These are phyloP conservation scores for Elmis aenea DNA, from an alignment of 2,888 invertebrate species.

Conservation along the genomic window DNA sequence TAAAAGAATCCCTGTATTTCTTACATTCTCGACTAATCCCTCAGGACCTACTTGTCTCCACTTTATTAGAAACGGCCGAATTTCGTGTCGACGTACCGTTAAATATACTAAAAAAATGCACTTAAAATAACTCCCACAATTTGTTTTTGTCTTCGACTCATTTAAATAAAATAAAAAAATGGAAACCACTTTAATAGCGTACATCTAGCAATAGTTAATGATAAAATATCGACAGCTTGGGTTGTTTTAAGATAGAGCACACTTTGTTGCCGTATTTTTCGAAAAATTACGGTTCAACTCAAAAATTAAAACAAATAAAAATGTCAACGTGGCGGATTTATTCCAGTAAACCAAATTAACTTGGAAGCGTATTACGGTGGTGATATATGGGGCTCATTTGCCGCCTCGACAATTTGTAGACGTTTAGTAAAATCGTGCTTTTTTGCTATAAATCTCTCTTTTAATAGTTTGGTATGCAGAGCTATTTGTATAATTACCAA, in stretches of 20 bases:
- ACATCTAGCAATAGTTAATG: too few relatives aligned
- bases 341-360: conserved; percentile 41
- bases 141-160: too few relatives aligned
- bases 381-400: conserved; percentile 47
- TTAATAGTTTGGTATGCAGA: conserved; percentile 38
- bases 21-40: conserved; percentile 33
- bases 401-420: conserved; percentile 49
- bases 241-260: too few relatives aligned
- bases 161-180: too few relatives aligned
- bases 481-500: conserved; percentile 21
- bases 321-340: conserved; percentile 41
- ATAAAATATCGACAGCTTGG: too few relatives aligned
- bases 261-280: too few relatives aligned
- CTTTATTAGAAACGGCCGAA: conserved; percentile 27
- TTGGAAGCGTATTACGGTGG: conserved; percentile 39
- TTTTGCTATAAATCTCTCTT: conserved; percentile 45
- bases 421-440: conserved; percentile 46
- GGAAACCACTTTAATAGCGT: too few relatives aligned
- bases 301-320: conserved; percentile 40
- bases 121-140: too few relatives aligned
- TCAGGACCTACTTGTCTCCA: conserved; percentile 34
- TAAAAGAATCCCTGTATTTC: conserved; percentile 28
- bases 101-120: conserved; percentile 15
- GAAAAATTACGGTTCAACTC: conserved; percentile 16
- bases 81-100: conserved; percentile 18